Evolutionary conservation across 1,140 invertebrate species (phyloP), one percentile per base, ranked within the genome.

Genomic region (Trichonephila inaurata): DNA sequence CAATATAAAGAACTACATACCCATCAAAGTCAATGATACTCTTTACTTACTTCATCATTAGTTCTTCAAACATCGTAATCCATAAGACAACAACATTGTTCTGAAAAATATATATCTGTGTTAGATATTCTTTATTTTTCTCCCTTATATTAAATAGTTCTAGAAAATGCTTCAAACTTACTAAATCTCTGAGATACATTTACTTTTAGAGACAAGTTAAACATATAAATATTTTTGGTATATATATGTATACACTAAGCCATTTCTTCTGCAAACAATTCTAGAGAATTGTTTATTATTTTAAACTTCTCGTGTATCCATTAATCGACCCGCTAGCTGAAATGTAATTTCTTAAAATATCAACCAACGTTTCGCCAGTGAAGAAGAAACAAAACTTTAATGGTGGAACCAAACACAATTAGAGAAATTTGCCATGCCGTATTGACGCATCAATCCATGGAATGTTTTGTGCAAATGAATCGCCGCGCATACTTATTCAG

Each of bases 391-490:
- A 85, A 85, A 85, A 88, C 28, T 88, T 88, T 64, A 88, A 88
- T 88, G 60, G 86, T 33, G 66, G 28, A 66, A 88, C 60, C 86
- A 62, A 88, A 66, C 86, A 40, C 86, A 88, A 88, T 88, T 88
- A 88, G 16, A 66, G 60, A 66, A 40, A 88, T 33, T 33, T 40
- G 10, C 60, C 28, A 33, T 88, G 60, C n/a, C 16, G 83, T 85
- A 85, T 85, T 85, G 44, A 85, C 51, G 83, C 83, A 85, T 85
- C 83, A 60, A 85, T 61, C 83, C 83, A 33, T 44, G 62, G n/a
- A 89, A 89, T 89, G 88, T 58, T 89, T 89, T 89, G 66, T 89
- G 62, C 88, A 89, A 89, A 89, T 89, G 64, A 89, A 89, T 66
- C 60, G 28, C 33, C 83, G 51, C 24, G 83, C 5, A 24, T 60